Base-by-base conservation (phyloP, 37 sponge, comb jelly and placozoan species). In the Cliona cf. orientalis region DNA sequence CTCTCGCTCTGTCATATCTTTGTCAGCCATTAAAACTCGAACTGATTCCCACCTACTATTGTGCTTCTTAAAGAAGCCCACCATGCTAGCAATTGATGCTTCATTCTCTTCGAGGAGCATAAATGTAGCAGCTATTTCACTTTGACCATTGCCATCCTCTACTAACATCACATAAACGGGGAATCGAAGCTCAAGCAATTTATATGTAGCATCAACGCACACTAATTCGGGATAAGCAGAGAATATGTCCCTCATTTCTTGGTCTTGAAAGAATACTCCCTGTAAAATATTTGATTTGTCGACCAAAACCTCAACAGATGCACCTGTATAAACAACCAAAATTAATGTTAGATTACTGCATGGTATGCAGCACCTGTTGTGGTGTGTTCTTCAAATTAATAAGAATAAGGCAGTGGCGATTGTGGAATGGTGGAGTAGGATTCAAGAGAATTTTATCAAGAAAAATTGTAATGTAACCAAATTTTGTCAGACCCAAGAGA, bases 61-160 rank as follows among this genome's bases (percentile, higher is more conserved):
- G 43, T 40, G 61, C 46, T 72, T 58, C 58, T 87, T 80, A 35
- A 87, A 80, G 19, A 58, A 42, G 29, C 81, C 36, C 19, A 87
- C 62, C 81, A 87, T 72, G 59, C 59, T 49, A 22, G 53, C 75
- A 0, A 75, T 26, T 23, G 61, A 46, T 37, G 73, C 76, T 32
- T 21, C n/a, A 56, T 31, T 56, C 35, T 67, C 78, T 29, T 43
- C 31, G 19, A 42, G n/a, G 28, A 21, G 36, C 22, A 80, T 33
- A 45, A n/a, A 44, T 23, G 28, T 56, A 38, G 58, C 58, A 67
- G 68, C 78, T 22, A 84, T 56, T n/a, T 76, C 85, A 68, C 85
- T 84, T 41, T 84, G 78, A 36, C 78, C 85, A 84, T 76, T 84
- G 28, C 74, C 58, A 56, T 84, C 85, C 37, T 69, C 85, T 53